phyloP scores from a whole-genome alignment of 2,888 invertebrate species.

The Eucera pruinosa region DNA sequence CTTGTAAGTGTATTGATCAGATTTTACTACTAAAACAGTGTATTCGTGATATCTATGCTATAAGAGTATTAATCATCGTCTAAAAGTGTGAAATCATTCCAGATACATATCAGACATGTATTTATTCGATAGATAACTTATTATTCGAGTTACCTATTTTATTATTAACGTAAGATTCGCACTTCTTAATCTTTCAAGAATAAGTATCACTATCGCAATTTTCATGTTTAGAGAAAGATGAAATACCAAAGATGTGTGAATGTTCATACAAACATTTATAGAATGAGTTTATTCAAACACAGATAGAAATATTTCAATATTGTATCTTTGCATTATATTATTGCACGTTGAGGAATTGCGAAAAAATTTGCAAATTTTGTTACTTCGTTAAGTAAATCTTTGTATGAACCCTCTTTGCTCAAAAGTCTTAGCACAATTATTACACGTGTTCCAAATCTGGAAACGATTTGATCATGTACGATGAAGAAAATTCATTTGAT shows the following conservation, averaged over 20 bases:
- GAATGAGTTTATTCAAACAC: slow-evolving; percentile 23
- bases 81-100: slow-evolving; percentile 19
- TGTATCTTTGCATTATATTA: slow-evolving; percentile 57
- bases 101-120: slow-evolving; percentile 31
- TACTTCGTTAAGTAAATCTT: not conserved
- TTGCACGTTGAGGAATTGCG: not conserved
- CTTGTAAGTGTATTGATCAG: not conserved
- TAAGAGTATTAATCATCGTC: slow-evolving; percentile 7
- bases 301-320: slow-evolving; percentile 41
- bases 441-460: no score
- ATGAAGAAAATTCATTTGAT: no score
- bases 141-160: not conserved
- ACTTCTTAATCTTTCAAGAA: not conserved
- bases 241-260: slow-evolving; percentile 49
- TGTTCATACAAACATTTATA: slow-evolving; percentile 10
- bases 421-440: no score
- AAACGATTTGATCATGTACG: no score
- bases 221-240: slow-evolving; percentile 10
- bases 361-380: slow-evolving; percentile 1
- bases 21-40: not conserved
- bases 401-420: no score
- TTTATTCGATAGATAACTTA: slow-evolving; percentile 19
- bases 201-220: slow-evolving; percentile 2
- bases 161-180: slow-evolving; percentile 14
- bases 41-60: slow-evolving; percentile 1